Base-by-base conservation (phyloP, 2,888 invertebrate species). In the Agonopterix subpropinquella region DNA sequence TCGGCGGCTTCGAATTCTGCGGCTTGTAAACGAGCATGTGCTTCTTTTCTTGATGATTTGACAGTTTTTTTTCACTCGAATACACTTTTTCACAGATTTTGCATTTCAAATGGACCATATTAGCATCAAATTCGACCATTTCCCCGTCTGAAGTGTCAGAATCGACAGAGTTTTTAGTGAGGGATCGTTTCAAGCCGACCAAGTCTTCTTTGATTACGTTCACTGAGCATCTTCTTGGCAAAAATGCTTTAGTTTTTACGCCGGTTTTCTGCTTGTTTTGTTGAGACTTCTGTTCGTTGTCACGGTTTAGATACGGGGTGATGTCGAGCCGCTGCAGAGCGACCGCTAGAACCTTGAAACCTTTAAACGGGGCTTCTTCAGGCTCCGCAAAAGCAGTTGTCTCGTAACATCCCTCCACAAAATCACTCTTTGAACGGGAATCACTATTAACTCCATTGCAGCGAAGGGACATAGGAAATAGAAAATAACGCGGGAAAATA, bases 61-160 rank as follows among this genome's bases (percentile, higher is more conserved):
- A 53, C 1, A 85, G 54, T 45, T 76, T 81, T 36, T 73, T 80
- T 36, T 73, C 70, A 35, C 64, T 76, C 0, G 70, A 62, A 51
- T 83, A 86, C 0, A 61, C 55, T 56, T 85, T 86, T 2, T 70
- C 64, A 55, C 86, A 86, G 37, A 84, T 78, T 46, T 79, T 80
- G 53, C 85, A 86, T 48, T 69, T 73, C 0, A 74, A 49, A 46
- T 55, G 57, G 2, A 61, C 58, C 60, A 79, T 69, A 36, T 54
- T 58, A 39, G 39, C 39, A n/a, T 39, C 11, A 9, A n/a, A 39
- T 8, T 13, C 11, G 42, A 11, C 42, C 11, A 11, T 11, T 36
- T 37, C 46, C 55, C 44, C 9, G 52, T 47, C 15, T 54, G 62
- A 62, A 35, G 53, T 56, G 43, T 71, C 70, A 2, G 69, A 57